A percentile compares a stretch with the other conserved stretches of the same genome.
These are phyloP conservation scores for Brassicogethes aeneus DNA, from an alignment of 2,888 invertebrate species.

Conservation along the genomic window DNA sequence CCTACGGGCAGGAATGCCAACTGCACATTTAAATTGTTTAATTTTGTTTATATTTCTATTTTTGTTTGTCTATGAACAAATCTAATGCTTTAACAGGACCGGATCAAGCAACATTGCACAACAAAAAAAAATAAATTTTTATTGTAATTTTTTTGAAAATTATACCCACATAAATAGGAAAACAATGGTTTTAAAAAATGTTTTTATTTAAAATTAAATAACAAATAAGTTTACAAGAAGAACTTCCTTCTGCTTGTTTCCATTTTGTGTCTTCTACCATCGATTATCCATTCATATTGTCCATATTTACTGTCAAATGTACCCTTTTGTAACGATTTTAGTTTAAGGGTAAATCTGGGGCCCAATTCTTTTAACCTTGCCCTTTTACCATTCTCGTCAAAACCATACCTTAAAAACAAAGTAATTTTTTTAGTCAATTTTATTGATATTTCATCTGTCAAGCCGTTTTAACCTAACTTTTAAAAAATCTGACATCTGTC, in stretches of 20 bases:
- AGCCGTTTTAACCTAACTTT: too few species aligned
- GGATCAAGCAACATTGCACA: too few species aligned
- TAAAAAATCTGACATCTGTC: too few species aligned
- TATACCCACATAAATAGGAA: too few species aligned
- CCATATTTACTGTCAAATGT: conserved; percentile 96
- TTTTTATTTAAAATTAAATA: conserved; percentile 1
- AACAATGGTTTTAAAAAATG: too few species aligned
- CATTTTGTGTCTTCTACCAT: conserved; percentile 85
- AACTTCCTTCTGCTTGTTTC: conserved; percentile 89
- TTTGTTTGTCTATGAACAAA: not conserved
- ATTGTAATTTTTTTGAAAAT: too few species aligned
- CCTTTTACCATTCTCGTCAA: conserved; percentile 67
- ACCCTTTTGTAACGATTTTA: conserved; percentile 90
- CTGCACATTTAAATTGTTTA: conserved; percentile 1
- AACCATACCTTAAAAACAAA: conserved; percentile 63
- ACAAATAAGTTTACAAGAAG: conserved; percentile 57
- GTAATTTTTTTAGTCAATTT: not conserved
- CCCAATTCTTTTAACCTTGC: conserved; percentile 86
- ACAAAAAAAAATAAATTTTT: too few species aligned
- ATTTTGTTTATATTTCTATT: not conserved
- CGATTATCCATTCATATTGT: conserved; percentile 93
- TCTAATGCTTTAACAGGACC: too few species aligned
- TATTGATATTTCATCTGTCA: too few species aligned
- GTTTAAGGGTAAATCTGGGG: conserved; percentile 89
- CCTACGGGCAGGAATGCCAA: not conserved